A percentile compares a stretch with the other conserved stretches of the same genome.
Conservation (phyloP, 2,113 vertebrate species). For the Engraulis encrasicolus region DNA sequence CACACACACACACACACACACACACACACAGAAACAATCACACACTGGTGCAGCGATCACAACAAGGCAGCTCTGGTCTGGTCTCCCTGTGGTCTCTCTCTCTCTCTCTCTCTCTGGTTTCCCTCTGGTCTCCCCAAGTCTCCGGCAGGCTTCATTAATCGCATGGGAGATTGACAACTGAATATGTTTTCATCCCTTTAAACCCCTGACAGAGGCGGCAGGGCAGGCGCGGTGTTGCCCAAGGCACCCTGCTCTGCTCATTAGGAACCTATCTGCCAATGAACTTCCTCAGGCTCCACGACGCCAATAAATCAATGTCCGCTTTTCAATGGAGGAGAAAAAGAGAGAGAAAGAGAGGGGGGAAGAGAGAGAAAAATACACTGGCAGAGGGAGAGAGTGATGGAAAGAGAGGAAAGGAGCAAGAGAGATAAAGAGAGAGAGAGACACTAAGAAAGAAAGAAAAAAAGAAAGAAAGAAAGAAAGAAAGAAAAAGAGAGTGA, state of each 20-base stretch:
- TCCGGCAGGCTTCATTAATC: constrained; percentile 70
- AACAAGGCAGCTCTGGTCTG: constrained; percentile 70
- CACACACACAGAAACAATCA: no score
- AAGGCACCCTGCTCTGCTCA: constrained; percentile 40
- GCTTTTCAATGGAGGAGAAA: constrained; percentile 41
- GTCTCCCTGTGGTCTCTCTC: no score
- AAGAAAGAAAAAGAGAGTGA: not conserved
- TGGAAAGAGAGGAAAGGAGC: not conserved
- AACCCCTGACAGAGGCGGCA: constrained; percentile 54
- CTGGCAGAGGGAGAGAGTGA: no score
- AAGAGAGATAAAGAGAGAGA: no score
- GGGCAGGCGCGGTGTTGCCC: constrained; percentile 32
- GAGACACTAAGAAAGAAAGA: not conserved
- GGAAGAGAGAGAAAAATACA: not conserved
- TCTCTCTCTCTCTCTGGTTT: no score
- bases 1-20: no score
- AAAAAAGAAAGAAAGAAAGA: not conserved
- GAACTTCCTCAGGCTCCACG: constrained; percentile 50
- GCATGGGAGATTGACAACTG: constrained; percentile 73
- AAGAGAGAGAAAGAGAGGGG: not conserved
- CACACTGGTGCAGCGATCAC: no score
- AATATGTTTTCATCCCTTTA: constrained; percentile 71
- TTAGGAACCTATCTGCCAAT: constrained; percentile 54
- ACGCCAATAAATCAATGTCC: constrained; percentile 55
- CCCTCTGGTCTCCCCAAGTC: no score